Conservation (phyloP, 30 jellyfish, hydroid and myxozoan species). For the Calvadosia cruxmelitensis region DNA sequence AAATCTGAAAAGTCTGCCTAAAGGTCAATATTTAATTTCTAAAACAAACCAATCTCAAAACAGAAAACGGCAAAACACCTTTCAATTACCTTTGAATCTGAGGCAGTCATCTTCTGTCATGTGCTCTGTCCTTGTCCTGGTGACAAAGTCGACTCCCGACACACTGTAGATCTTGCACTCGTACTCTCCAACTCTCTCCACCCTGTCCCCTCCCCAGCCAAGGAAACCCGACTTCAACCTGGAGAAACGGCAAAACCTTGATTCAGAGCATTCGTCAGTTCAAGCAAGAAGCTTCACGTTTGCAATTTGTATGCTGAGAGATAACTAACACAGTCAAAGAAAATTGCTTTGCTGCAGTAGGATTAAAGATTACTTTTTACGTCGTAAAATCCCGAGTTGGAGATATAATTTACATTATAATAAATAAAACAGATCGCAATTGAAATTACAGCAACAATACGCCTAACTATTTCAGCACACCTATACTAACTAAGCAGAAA, state of each 20-base stretch:
- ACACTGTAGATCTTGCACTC: conserved; percentile 63
- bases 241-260: no score
- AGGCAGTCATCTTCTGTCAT: conserved; percentile 65
- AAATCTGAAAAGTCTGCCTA: no score
- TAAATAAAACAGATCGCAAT: background rate
- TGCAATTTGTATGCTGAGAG: no score
- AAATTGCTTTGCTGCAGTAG: background rate
- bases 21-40: no score
- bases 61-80: no score
- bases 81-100: conserved; percentile 56
- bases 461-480: background rate
- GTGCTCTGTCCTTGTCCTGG: conserved; percentile 90
- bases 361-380: no score
- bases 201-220: conserved; percentile 90
- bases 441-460: background rate
- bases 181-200: conserved; percentile 60
- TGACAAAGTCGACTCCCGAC: conserved; percentile 80
- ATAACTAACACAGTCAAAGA: no score
- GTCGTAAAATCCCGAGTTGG: no score
- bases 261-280: no score
- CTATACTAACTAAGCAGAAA: no score
- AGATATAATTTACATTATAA: background rate
- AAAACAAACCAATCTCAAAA: no score
- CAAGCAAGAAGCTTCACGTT: no score
- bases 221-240: conserved; percentile 65